Conservation (phyloP, 2,888 invertebrate genomes). For the Choreutis nemorana region DNA sequence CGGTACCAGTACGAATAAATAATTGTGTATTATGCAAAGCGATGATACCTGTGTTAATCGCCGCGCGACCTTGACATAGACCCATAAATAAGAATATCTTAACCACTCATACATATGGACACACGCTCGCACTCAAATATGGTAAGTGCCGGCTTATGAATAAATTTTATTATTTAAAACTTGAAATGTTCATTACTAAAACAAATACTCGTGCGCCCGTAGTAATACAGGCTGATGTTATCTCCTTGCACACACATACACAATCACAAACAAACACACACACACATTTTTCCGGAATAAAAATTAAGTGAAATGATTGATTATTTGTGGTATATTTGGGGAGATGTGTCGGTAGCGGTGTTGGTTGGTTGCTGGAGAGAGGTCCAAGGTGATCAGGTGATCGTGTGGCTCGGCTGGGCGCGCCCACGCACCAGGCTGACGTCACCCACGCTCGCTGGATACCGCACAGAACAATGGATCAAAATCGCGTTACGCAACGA, state of each 20-base stretch:
- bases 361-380: too few species aligned
- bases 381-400: constrained; percentile 52
- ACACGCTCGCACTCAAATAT: constrained; percentile 58
- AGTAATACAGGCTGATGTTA: constrained; percentile 57
- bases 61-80: constrained; percentile 60
- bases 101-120: constrained; percentile 64
- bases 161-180: constrained; percentile 66
- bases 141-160: constrained; percentile 65
- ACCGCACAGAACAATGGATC: constrained; percentile 40
- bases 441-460: constrained; percentile 19
- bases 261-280: too few species aligned
- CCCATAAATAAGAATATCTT: constrained; percentile 65
- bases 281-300: too few species aligned
- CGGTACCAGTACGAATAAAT: constrained; percentile 62
- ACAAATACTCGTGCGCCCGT: constrained; percentile 62
- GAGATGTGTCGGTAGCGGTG: too few species aligned
- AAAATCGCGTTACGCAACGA: constrained; percentile 38
- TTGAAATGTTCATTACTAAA: constrained; percentile 66
- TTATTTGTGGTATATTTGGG: too few species aligned
- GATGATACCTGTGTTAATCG: constrained; percentile 48
- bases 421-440: constrained; percentile 48
- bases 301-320: too few species aligned
- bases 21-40: constrained; percentile 64
- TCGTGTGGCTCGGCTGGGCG: constrained; percentile 17
- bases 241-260: too few species aligned